Base-by-base conservation (phyloP, 2,797 vertebrate genomes). In the Malurus splendens region DNA sequence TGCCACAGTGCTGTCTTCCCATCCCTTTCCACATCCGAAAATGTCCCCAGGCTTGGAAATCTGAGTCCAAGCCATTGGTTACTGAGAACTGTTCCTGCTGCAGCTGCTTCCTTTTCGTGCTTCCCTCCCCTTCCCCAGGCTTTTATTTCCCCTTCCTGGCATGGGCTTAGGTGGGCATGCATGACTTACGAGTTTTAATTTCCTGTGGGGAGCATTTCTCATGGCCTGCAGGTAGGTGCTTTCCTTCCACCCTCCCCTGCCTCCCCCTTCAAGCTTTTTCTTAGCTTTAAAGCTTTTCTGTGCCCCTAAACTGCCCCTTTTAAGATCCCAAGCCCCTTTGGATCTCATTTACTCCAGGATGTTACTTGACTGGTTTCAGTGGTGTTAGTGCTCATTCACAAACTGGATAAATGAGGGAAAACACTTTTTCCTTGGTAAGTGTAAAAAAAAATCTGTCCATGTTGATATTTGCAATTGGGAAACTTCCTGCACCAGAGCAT, bases 151-250 rank as follows among this genome's bases (percentile, higher is more conserved):
- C 55, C 71, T 80, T 92, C 81, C 86, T 93, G 92, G 83, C 72
- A 92, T 76, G 67, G 36, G 36, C 41, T 94, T 90, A 91, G 81
- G 90, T 92, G 92, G 83, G 90, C 90, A 89, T 16, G 57, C 81
- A 88, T 91, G 86, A 65, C 78, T 94, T 93, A 88, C 0, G 6
- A 91, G 65, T 82, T 95, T 93, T 92, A 94, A 95, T 95, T 95
- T 95, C 90, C 94, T 92, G 94, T 88, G 68, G 81, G 92, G 86
- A 94, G 62, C 54, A 33, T 76, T 81, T 91, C 81, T 88, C 51
- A 90, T 74, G 74, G 81, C 86, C 81, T 82, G 78, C 75, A 94
- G 88, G 88, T 89, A 94, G 68, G n/a, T 74, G 42, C 57, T 91
- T 83, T 91, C 76, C 86, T 90, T 55, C 72, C 42, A 85, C 12